phyloP scores from a whole-genome alignment of 2,113 vertebrate species.

The Arothron firmamentum region DNA sequence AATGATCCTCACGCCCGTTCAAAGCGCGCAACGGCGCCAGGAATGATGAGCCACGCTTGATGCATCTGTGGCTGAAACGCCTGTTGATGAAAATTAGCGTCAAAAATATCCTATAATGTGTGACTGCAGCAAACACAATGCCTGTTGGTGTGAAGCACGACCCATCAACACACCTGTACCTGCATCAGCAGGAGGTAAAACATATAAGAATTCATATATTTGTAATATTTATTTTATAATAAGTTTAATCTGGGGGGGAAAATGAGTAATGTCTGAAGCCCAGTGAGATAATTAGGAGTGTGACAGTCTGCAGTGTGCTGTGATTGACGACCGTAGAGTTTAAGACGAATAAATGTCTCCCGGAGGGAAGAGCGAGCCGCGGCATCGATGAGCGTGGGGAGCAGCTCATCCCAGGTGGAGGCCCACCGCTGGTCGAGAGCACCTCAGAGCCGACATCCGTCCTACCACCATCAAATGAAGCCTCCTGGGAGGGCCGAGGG shows the following conservation, averaged over 20 bases:
- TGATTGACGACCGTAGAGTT: not conserved
- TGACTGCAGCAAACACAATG: too few relatives aligned
- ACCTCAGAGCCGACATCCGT: constrained; percentile 27
- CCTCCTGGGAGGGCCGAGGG: constrained; percentile 28
- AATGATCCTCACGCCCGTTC: constrained; percentile 24
- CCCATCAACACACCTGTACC: too few relatives aligned
- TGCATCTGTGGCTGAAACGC: not conserved
- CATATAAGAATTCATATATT: too few relatives aligned
- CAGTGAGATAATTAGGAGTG: not conserved
- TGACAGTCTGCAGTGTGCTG: not conserved
- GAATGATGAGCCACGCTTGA: not conserved
- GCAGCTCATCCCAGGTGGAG: constrained; percentile 9
- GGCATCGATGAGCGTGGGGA: constrained; percentile 8
- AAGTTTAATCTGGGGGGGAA: too few relatives aligned
- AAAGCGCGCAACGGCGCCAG: not conserved
- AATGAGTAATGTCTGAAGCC: not conserved
- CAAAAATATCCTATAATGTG: too few relatives aligned
- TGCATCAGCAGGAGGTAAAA: too few relatives aligned
- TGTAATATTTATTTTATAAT: too few relatives aligned
- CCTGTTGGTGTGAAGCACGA: too few relatives aligned
- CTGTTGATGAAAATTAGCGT: not conserved
- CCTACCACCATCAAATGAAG: constrained; percentile 51
- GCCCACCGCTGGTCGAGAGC: constrained; percentile 19
- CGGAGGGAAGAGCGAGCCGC: constrained; percentile 1
- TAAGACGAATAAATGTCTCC: constrained; percentile 16